Evolutionary conservation across 2,888 invertebrate species (phyloP).

Genomic region (Spatulosminthurus flaviceps): DNA sequence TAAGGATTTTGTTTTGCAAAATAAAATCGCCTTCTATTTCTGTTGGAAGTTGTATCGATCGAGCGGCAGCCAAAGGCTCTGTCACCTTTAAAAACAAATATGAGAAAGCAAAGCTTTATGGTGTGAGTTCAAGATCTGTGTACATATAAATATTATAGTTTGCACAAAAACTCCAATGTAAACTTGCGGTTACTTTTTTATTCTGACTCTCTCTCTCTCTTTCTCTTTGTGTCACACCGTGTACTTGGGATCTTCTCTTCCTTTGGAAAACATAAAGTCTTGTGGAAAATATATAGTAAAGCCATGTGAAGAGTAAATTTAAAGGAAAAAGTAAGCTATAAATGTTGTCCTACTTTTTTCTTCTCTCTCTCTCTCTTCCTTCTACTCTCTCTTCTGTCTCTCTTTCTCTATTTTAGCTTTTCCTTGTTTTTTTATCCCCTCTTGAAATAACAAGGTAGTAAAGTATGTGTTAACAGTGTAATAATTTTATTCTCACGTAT

Average conservation of each 20-base stretch:
- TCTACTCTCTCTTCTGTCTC: neutral
- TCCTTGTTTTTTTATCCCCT: neutral
- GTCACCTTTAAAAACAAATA: constrained; percentile 42
- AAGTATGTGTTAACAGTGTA: constrained; percentile 19
- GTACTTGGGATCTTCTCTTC: neutral
- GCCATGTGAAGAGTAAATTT: constrained; percentile 16
- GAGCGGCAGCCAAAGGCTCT: constrained; percentile 3
- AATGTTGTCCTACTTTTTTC: constrained; percentile 21
- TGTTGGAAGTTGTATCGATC: constrained; percentile 33
- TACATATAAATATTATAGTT: neutral
- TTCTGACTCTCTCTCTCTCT: constrained; percentile 2
- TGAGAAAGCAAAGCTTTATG: constrained; percentile 9
- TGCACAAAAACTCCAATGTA: neutral
- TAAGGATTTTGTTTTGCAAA: constrained; percentile 35
- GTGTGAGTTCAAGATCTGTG: neutral
- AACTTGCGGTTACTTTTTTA: neutral
- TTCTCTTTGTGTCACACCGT: neutral
- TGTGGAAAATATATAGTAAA: neutral
- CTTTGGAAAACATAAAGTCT: neutral
- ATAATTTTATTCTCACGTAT: constrained; percentile 18
- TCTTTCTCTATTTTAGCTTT: no score
- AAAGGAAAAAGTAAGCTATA: constrained; percentile 16
- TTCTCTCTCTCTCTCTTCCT: neutral
- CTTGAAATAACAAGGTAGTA: constrained; percentile 9
- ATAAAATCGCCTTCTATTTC: constrained; percentile 32